Evolutionary conservation across 2,113 vertebrate genomes (phyloP).

Genomic region (Rhineura floridana): DNA sequence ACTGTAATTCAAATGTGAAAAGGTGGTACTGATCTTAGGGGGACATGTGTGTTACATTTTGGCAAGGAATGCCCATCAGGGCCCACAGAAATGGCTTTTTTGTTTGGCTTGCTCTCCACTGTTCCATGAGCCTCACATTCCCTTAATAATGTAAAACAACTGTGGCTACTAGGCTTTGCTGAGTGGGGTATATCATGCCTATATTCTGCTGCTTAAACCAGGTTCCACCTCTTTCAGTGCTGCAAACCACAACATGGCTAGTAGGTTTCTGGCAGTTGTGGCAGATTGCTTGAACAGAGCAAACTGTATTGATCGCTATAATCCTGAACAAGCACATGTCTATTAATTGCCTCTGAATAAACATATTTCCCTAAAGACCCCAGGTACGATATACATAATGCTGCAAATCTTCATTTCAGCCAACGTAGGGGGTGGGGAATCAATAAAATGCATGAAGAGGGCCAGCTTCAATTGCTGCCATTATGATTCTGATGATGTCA

Average conservation of each 20-base stretch:
- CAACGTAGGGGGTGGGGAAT: not conserved
- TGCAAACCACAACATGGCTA: not conserved
- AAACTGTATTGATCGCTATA: not conserved
- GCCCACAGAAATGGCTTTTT: not conserved
- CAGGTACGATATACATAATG: not conserved
- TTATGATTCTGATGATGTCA: constrained; percentile 4
- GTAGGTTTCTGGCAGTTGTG: not conserved
- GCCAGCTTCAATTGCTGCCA: not conserved
- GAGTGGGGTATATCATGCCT: not conserved
- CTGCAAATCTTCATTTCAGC: not conserved
- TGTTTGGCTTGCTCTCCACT: not conserved
- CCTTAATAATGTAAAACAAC: not conserved
- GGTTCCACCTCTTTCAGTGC: not conserved
- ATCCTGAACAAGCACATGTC: not conserved
- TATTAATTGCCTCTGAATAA: not conserved
- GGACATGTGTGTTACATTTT: not conserved
- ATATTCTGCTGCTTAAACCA: not conserved
- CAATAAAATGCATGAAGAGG: not conserved
- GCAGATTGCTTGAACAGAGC: not conserved
- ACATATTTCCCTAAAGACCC: not conserved
- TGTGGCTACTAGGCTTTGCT: not conserved
- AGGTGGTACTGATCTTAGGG: not conserved
- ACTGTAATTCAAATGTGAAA: not conserved
- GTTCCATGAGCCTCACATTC: not conserved
- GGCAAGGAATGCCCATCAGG: not conserved